These are phyloP conservation scores for Heterodera carotae DNA, from an alignment of 1,140 invertebrate genomes.

Conservation along the genomic window DNA sequence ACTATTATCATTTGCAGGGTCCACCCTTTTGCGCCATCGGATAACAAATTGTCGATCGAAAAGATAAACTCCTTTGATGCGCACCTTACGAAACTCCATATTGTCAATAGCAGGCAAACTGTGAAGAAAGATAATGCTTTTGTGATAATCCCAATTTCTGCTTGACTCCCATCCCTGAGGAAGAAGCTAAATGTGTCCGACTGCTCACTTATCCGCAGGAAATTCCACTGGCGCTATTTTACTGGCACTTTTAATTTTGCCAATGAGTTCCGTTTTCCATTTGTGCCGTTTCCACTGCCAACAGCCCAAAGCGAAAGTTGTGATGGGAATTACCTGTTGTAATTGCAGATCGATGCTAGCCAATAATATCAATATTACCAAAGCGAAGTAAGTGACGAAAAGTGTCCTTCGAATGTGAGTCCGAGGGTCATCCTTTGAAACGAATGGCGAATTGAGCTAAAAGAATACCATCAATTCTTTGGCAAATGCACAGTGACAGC, in stretches of 20 bases:
- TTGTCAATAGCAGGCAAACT: conserved; percentile 4
- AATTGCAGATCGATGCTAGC: background rate
- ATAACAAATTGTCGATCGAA: conserved; percentile 19
- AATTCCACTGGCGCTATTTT: conserved; percentile 17
- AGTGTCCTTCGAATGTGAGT: background rate
- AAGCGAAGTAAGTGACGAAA: background rate
- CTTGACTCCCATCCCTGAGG: background rate
- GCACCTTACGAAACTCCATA: conserved; percentile 21
- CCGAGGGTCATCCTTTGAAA: background rate
- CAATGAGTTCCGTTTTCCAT: conserved; percentile 34
- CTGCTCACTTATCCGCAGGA: conserved; percentile 16
- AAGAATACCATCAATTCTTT: background rate
- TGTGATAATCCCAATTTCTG: background rate
- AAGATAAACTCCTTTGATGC: conserved; percentile 1
- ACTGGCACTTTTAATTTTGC: background rate
- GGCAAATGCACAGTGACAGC: no score
- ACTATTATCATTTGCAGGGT: background rate
- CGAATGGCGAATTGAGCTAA: background rate
- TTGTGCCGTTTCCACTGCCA: conserved; percentile 32
- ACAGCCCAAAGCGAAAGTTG: conserved; percentile 32
- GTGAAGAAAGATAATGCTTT: background rate
- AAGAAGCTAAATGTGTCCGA: background rate
- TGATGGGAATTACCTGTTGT: conserved; percentile 17
- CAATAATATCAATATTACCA: background rate
- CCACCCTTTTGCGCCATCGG: conserved; percentile 13